Evolutionary conservation across 1,140 invertebrate genomes (phyloP).

Genomic region (Amyelois transitella): DNA sequence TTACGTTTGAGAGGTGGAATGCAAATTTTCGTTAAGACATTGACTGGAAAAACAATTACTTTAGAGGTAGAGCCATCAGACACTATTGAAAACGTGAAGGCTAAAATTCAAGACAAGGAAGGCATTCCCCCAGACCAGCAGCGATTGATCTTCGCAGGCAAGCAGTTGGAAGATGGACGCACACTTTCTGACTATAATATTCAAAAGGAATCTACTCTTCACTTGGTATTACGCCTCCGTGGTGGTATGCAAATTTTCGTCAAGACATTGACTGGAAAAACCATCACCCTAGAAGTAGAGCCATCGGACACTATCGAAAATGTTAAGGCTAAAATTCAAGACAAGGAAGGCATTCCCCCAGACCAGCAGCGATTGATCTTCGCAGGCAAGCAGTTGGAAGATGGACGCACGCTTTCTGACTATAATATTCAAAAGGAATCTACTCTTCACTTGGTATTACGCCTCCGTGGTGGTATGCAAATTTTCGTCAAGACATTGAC

Average conservation of each 20-base stretch:
- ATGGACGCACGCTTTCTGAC: conserved; percentile 6
- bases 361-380: conserved; percentile 7
- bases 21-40: conserved; percentile 62
- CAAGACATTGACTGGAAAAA: conserved; percentile 86
- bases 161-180: conserved; percentile 8
- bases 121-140: conserved; percentile 8
- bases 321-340: conserved; percentile 8
- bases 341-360: conserved; percentile 7
- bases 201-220: conserved; percentile 7
- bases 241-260: conserved; percentile 11
- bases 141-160: conserved; percentile 5
- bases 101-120: conserved; percentile 8
- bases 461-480: conserved; percentile 5
- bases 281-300: conserved; percentile 83
- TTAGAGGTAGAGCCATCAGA: conserved; percentile 84
- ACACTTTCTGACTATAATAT: conserved; percentile 6
- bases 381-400: conserved; percentile 7
- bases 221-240: conserved; percentile 1
- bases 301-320: conserved; percentile 45
- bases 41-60: conserved; percentile 76
- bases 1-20: conserved; percentile 11
- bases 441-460: conserved; percentile 1
- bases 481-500: conserved; percentile 4
- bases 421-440: conserved; percentile 9
- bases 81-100: conserved; percentile 8